Evolutionary conservation across 2,797 vertebrate genomes (phyloP).

Genomic region (Enteromius thamalakanensis): DNA sequence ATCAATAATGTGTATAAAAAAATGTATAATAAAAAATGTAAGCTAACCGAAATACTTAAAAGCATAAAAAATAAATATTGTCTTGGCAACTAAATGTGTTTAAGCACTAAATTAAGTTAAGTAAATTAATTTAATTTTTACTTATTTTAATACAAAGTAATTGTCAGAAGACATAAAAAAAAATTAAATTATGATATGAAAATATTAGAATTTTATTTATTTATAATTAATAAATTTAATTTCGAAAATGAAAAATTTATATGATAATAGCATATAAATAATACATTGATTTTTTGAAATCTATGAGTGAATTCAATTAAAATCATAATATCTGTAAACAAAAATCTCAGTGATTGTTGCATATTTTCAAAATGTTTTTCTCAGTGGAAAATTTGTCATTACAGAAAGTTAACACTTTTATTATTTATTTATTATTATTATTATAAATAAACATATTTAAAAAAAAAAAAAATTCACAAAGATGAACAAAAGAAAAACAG

Average conservation of each 20-base stretch:
- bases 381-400: background rate
- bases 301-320: background rate
- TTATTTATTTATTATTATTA: too few species aligned
- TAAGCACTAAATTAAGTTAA: background rate
- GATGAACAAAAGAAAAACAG: background rate
- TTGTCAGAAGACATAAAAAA: too few species aligned
- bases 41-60: background rate
- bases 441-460: background rate
- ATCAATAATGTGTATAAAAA: too few species aligned
- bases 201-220: background rate
- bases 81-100: background rate
- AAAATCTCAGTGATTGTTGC: background rate
- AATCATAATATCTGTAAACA: background rate
- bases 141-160: too few species aligned
- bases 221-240: background rate
- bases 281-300: too few species aligned
- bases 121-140: too few species aligned
- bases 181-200: too few species aligned
- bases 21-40: too few species aligned
- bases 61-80: background rate
- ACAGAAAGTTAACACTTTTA: background rate
- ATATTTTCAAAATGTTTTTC: background rate
- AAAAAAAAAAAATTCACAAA: too few species aligned
- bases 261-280: background rate
- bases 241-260: background rate